Conservation (phyloP, 1,140 invertebrate species). For the Pogonomyrmex californicus region DNA sequence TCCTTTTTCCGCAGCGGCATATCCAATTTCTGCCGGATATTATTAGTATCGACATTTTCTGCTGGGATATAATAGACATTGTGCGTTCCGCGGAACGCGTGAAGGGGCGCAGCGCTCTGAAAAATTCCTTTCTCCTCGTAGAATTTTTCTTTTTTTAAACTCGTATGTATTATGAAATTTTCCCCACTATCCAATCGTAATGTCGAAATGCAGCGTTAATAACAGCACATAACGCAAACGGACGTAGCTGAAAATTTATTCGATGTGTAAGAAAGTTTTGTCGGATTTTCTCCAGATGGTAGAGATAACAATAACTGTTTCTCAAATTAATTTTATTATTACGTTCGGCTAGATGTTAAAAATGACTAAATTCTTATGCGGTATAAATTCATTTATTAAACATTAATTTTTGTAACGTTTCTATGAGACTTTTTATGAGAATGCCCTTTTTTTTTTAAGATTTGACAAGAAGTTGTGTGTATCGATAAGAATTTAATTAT, state of each 20-base stretch:
- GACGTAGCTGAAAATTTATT: conserved; percentile 34
- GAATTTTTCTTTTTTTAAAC: conserved; percentile 49
- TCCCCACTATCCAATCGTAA: conserved; percentile 40
- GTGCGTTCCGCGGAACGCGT: conserved; percentile 45
- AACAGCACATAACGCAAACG: conserved; percentile 12
- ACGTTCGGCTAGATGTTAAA: conserved; percentile 5
- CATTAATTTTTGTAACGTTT: neutral
- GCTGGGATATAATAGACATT: conserved; percentile 58
- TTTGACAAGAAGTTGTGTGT: neutral
- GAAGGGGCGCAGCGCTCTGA: conserved; percentile 17
- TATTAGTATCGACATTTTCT: conserved; percentile 66
- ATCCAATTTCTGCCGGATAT: conserved; percentile 47
- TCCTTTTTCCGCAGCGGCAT: conserved; percentile 42
- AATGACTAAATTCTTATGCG: neutral
- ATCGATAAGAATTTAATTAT: conserved; percentile 62
- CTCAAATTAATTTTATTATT: conserved; percentile 68
- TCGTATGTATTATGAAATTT: conserved; percentile 52
- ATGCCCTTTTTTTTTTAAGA: neutral
- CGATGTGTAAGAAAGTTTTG: conserved; percentile 18
- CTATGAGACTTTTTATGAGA: neutral
- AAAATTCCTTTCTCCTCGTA: conserved; percentile 53
- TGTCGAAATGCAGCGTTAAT: conserved; percentile 49
- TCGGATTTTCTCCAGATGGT: neutral
- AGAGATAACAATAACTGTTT: conserved; percentile 10
- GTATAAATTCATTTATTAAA: conserved; percentile 5